Conservation (phyloP, 2,113 vertebrate species). For the Oceanodroma tethys region DNA sequence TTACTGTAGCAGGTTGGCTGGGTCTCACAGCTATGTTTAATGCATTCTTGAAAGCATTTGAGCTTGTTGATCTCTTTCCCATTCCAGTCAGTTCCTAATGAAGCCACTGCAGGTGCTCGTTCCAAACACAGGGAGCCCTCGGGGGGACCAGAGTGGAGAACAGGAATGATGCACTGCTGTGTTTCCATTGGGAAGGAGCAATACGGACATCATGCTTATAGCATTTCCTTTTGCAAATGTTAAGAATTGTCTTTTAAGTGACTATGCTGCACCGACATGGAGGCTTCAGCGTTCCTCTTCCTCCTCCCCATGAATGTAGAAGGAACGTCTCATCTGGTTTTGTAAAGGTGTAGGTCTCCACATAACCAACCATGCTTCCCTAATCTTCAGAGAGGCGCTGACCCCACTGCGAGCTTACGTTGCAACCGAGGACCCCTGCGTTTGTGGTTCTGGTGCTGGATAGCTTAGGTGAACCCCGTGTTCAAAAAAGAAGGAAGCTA, state of each 20-base stretch:
- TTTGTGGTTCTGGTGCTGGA: not conserved
- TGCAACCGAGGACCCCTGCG: not conserved
- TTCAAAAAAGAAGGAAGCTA: rapidly evolving
- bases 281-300: not conserved
- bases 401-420: not conserved
- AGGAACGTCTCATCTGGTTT: not conserved
- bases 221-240: not conserved
- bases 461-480: not conserved
- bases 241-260: not conserved
- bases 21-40: not conserved
- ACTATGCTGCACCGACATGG: not conserved
- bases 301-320: not conserved
- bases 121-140: not conserved
- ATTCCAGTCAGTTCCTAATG: constrained; percentile 1
- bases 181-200: not conserved
- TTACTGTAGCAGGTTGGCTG: constrained; percentile 23
- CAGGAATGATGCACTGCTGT: not conserved
- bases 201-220: not conserved
- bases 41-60: constrained; percentile 46
- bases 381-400: not conserved
- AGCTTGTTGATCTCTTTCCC: not conserved
- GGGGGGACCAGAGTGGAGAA: not conserved
- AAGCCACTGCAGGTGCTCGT: constrained; percentile 7
- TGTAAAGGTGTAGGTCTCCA: not conserved
- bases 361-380: not conserved